Evolutionary conservation across 2,113 vertebrate species (phyloP), one percentile per base, ranked within the genome.

Genomic region (Rhombomys opimus): DNA sequence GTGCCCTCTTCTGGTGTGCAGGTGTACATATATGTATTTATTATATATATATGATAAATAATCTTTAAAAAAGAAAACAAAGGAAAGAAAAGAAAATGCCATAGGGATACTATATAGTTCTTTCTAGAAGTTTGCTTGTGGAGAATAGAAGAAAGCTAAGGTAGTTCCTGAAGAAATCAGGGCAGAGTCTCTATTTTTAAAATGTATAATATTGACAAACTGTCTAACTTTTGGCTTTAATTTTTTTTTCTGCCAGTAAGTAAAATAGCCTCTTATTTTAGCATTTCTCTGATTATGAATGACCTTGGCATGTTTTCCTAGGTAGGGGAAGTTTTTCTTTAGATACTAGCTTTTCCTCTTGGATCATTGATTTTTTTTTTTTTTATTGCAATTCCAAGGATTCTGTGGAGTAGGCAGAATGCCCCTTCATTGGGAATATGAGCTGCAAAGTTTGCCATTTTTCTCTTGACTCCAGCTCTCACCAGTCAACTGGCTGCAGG

Each of bases 311-410:
- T 72, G 75, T 94, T 75, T 84, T 90, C 54, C 54, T 17, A 22
- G 22, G 35, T 25, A n/a, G 65, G 23, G 81, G 81, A 70, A 77
- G 57, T 61, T 82, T 90, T 72, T 94, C 67, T 82, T 86, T 88
- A 63, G 59, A 91, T 23, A 76, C 50, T 65, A 65, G 61, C 38
- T 65, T 70, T 92, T 93, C 70, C 82, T 88, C 13, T 54, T 50
- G 65, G 5, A n/a, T 80, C 67, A 57, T 76, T 93, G 65, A 50
- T 50, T 38, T 93, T 68, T 95, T 91, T 67, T 50, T 38, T 93
- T 70, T 95, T 91, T 54, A 67, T 76, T 63, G 63, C 80, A 46
- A 80, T 88, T 93, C 88, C 76, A 75, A 59, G 84, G 52, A 41
- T 54, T 93, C 76, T 73, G 10, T 18, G 7, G 68, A 32, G 54